Conservation (phyloP, 2,888 invertebrate species). For the Sinohyriopsis cumingii region DNA sequence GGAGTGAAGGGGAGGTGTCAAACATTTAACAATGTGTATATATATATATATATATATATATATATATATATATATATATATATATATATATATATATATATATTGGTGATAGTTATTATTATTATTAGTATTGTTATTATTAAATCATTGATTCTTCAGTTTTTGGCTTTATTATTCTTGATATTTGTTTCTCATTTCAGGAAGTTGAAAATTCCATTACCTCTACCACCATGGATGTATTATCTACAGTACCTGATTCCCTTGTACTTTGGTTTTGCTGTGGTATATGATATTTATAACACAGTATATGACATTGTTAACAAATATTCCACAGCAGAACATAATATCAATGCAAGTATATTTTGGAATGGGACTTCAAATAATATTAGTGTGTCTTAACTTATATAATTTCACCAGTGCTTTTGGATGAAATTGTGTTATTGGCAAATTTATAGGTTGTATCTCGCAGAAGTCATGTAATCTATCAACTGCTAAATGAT, state of each 20-base stretch:
- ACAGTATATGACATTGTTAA: conserved; percentile 36
- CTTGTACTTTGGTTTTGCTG: conserved; percentile 66
- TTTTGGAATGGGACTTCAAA: no score
- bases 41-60: conserved; percentile 3
- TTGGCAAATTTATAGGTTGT: no score
- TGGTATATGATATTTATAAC: conserved; percentile 59
- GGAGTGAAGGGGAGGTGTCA: no score
- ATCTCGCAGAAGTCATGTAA: no score
- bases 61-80: conserved; percentile 5
- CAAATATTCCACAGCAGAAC: no score
- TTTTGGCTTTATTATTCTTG: background rate
- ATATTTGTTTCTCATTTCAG: conserved; percentile 45
- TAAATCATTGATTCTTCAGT: no score
- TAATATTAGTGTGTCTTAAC: no score
- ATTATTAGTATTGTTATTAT: background rate
- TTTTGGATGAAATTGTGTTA: no score
- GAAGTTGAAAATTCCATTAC: conserved; percentile 51
- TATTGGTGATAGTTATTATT: background rate
- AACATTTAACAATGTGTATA: background rate
- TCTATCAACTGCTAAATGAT: no score
- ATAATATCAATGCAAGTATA: no score
- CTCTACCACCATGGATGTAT: conserved; percentile 50
- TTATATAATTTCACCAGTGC: no score
- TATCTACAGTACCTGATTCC: conserved; percentile 56
- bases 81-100: conserved; percentile 2